A percentile compares a stretch with the other conserved stretches of the same genome.
Conservation (phyloP, 1,140 invertebrate genomes). For the Sinonovacula constricta region DNA sequence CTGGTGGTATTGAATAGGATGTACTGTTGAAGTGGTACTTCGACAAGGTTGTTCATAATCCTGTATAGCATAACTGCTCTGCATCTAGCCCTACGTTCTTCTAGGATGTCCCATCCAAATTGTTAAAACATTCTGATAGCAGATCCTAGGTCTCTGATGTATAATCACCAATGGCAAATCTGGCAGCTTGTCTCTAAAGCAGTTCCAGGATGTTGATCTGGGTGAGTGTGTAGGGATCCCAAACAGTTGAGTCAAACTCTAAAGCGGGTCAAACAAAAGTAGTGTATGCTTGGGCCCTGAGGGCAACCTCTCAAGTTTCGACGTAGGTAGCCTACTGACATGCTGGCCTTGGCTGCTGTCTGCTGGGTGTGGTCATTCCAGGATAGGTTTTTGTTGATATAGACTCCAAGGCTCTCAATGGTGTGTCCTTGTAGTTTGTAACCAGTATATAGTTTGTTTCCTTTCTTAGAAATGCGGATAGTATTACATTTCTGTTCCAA, state of each 20-base stretch:
- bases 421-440: too few relatives aligned
- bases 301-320: too few relatives aligned
- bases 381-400: neutral
- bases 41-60: slow-evolving; percentile 1
- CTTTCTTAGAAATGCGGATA: too few relatives aligned
- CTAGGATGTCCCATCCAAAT: slow-evolving; percentile 1
- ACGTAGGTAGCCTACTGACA: too few relatives aligned
- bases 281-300: neutral
- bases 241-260: slow-evolving; percentile 50
- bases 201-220: slow-evolving; percentile 44
- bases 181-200: slow-evolving; percentile 55
- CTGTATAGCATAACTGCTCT: neutral
- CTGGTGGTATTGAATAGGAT: neutral
- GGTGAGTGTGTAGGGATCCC: slow-evolving; percentile 38
- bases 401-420: too few relatives aligned
- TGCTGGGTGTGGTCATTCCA: neutral
- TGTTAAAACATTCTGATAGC: neutral
- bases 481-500: too few relatives aligned
- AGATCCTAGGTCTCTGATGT: neutral
- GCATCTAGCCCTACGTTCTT: neutral
- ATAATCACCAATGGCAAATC: slow-evolving; percentile 8
- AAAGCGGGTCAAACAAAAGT: slow-evolving; percentile 22
- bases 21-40: neutral
- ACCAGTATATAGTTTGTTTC: too few relatives aligned
- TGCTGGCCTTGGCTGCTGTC: too few relatives aligned